Base-by-base conservation (phyloP, 2,888 invertebrate genomes). In the Leptopterna dolabrata region DNA sequence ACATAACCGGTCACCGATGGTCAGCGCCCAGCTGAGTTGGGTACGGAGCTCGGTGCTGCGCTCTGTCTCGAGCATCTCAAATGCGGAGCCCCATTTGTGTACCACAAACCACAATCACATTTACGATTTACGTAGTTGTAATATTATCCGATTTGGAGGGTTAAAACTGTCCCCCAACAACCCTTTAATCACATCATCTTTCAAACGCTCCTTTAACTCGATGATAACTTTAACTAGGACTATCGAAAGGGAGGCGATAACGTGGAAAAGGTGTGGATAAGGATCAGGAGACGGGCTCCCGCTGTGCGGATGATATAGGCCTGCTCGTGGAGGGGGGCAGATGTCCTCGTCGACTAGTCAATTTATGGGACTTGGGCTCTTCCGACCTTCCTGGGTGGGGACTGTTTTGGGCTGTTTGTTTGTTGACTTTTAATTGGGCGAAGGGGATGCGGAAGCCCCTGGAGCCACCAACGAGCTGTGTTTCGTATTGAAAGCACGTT, bases 241-340 rank as follows among this genome's bases (percentile, higher is more conserved):
- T 71, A 24, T 24, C 9, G 70, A 70, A 71, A 71, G 3, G 24
- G 24, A 2, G 27, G 27, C 71, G 71, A 71, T 71, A 71, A 71
- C n/a, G 29, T 71, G 71, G 71, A 71, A 19, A 71, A 6, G 30
- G 11, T 3, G 6, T 11, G 14, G 78, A 78, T 78, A 78, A 24
- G 78, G 24, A 78, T 78, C 78, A 45, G 43, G 76, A 78, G 63
- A 78, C 78, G 78, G 24, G 41, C 78, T 27, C 78, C 78, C 24
- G 45, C 78, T 78, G 78, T 27, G 41, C 14, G 43, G 78, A 78
- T 78, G 78, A 78, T 27, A 45, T 45, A 43, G 45, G 45, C 78
- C 78, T 78, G 45, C 78, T 45, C 3, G 7, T n/a, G n/a, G n/a
- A n/a, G 19, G 30, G 76, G 63, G 63, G 63, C 63, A 63, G 63